A percentile compares a stretch with the other conserved stretches of the same genome.
Conservation (phyloP, 1,140 invertebrate genomes). For the Drosophila sucinea region DNA sequence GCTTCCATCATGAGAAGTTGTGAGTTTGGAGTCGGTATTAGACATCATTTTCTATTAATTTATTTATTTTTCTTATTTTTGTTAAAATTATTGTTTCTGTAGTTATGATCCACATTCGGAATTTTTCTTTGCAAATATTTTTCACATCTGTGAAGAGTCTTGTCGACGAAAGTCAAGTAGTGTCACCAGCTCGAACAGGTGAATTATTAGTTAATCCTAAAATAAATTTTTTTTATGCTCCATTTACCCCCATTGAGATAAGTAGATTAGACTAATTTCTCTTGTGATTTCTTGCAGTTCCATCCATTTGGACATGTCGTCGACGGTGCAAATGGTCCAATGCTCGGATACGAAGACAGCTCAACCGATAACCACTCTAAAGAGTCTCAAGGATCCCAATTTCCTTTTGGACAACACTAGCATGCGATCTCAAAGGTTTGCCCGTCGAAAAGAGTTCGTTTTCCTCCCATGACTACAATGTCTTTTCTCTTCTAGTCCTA, state of each 20-base stretch:
- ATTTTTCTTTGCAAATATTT: conserved; percentile 82
- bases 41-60: conserved; percentile 16
- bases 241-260: not conserved
- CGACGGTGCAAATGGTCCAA: conserved; percentile 83
- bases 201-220: conserved; percentile 44
- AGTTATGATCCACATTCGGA: conserved; percentile 80
- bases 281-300: conserved; percentile 38
- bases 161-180: conserved; percentile 53
- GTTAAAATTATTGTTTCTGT: conserved; percentile 39
- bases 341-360: conserved; percentile 72
- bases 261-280: not conserved
- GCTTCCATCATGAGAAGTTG: conserved; percentile 91
- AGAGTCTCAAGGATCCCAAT: conserved; percentile 80
- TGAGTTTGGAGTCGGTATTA: conserved; percentile 84
- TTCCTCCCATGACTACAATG: not conserved
- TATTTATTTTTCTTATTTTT: conserved; percentile 24
- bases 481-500: conserved; percentile 52
- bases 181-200: conserved; percentile 60
- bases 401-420: conserved; percentile 76
- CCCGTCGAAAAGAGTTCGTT: not conserved
- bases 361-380: conserved; percentile 76
- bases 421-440: conserved; percentile 73
- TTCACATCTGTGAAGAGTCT: conserved; percentile 81
- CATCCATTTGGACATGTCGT: conserved; percentile 52
- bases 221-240: not conserved